phyloP scores from a whole-genome alignment of 2,888 invertebrate genomes.

The Phaedon cochleariae region DNA sequence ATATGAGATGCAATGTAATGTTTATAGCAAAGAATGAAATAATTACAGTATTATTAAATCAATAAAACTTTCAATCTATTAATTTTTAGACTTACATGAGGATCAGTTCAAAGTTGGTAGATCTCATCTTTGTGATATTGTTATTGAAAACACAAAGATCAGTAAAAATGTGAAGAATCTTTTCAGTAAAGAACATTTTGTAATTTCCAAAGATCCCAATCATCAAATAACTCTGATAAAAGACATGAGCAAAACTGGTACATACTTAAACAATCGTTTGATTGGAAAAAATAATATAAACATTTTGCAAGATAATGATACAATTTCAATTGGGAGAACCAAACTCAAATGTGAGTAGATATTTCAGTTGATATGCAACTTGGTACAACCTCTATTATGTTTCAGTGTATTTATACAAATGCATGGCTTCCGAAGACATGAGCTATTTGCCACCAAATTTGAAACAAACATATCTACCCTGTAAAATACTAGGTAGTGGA shows the following conservation, averaged over 20 bases:
- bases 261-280: conserved; percentile 32
- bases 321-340: conserved; percentile 73
- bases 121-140: conserved; percentile 28
- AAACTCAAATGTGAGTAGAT: conserved; percentile 69
- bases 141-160: conserved; percentile 18
- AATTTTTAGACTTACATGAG: conserved; percentile 30
- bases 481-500: conserved; percentile 79
- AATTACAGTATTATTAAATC: no score
- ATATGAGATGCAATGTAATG: no score
- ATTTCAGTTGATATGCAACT: conserved; percentile 53
- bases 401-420: conserved; percentile 37
- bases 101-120: conserved; percentile 34
- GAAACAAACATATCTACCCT: conserved; percentile 75
- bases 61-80: no score
- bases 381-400: background rate
- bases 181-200: conserved; percentile 37
- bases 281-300: conserved; percentile 52
- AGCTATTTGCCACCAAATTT: conserved; percentile 69
- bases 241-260: conserved; percentile 35
- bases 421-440: conserved; percentile 28
- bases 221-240: conserved; percentile 29
- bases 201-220: conserved; percentile 27
- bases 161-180: conserved; percentile 24
- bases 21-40: no score
- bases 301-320: conserved; percentile 75